These are phyloP conservation scores for Thermophis baileyi DNA, from an alignment of 2,113 vertebrate species.

Conservation along the genomic window DNA sequence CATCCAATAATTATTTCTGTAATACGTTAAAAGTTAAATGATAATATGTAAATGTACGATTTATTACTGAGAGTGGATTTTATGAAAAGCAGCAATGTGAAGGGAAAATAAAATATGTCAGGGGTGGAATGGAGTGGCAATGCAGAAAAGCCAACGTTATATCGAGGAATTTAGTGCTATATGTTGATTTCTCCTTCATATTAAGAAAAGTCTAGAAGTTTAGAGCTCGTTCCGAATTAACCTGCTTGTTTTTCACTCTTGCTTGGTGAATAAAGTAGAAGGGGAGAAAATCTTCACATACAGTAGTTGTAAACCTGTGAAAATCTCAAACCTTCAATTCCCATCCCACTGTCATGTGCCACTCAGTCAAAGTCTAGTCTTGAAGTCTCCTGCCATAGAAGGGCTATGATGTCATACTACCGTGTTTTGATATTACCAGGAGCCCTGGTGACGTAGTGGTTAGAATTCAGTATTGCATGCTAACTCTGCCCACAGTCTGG, in stretches of 20 bases:
- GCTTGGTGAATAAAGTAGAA: neutral
- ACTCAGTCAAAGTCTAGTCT: neutral
- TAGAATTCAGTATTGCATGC: neutral
- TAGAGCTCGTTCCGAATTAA: neutral
- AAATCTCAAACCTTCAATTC: neutral
- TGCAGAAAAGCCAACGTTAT: neutral
- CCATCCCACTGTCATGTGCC: neutral
- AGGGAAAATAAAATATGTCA: neutral
- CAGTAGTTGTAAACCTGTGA: neutral
- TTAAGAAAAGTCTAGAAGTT: neutral
- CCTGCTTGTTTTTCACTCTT: neutral
- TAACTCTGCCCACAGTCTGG: neutral
- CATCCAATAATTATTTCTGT: neutral
- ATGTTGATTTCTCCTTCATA: neutral
- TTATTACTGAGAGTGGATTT: neutral
- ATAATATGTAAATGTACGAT: neutral
- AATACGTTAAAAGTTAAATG: neutral
- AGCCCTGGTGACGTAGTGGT: neutral
- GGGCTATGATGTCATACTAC: neutral
- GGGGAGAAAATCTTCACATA: neutral
- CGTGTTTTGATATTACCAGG: neutral
- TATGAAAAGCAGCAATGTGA: neutral
- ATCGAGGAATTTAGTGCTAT: neutral
- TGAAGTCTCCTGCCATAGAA: neutral
- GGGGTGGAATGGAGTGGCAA: neutral